Conservation (phyloP, 2,888 invertebrate species). For the Idaea biselata region DNA sequence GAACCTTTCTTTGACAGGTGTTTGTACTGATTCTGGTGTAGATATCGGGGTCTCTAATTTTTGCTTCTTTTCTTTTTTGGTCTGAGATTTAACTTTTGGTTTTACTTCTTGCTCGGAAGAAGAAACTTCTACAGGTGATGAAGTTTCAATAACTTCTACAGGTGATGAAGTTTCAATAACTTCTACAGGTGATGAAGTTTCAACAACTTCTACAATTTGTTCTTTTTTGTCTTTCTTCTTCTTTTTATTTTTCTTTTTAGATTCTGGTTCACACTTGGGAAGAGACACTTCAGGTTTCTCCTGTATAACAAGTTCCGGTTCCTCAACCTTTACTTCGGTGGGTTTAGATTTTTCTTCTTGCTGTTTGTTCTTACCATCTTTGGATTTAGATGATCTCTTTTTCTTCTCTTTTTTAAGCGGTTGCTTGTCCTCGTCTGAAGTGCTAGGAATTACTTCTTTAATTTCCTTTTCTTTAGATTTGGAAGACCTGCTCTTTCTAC, state of each 20-base stretch:
- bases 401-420: slow-evolving; percentile 59
- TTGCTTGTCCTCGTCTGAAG: slow-evolving; percentile 52
- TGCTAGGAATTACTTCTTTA: slow-evolving; percentile 39
- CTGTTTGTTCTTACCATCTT: slow-evolving; percentile 37
- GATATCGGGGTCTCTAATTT: slow-evolving; percentile 45
- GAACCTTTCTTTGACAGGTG: slow-evolving; percentile 67
- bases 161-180: slow-evolving; percentile 29
- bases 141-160: slow-evolving; percentile 29
- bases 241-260: slow-evolving; percentile 58
- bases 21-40: slow-evolving; percentile 65
- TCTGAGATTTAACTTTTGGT: slow-evolving; percentile 9
- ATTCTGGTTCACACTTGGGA: slow-evolving; percentile 31
- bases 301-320: slow-evolving; percentile 17
- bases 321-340: slow-evolving; percentile 12
- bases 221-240: slow-evolving; percentile 59
- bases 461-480: slow-evolving; percentile 68
- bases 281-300: slow-evolving; percentile 20
- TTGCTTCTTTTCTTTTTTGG: slow-evolving; percentile 23
- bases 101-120: slow-evolving; percentile 36
- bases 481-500: slow-evolving; percentile 54
- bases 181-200: slow-evolving; percentile 29
- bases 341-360: slow-evolving; percentile 27
- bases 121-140: slow-evolving; percentile 31
- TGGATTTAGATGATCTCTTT: slow-evolving; percentile 55
- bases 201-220: slow-evolving; percentile 23